Conservation (phyloP, 2,113 vertebrate species). For the Thunnus thynnus region DNA sequence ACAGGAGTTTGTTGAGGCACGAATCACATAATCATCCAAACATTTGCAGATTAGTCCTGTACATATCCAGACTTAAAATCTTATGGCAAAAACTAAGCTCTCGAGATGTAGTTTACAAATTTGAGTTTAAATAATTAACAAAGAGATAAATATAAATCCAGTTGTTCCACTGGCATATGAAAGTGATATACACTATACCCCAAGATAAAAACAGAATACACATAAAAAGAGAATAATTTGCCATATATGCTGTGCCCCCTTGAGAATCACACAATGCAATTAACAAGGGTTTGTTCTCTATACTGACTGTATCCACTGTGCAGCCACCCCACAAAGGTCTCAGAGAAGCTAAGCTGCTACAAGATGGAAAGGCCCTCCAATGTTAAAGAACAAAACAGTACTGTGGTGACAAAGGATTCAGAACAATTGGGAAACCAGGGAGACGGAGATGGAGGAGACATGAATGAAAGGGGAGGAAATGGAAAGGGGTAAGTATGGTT, state of each 20-base stretch:
- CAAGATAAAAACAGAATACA: background rate
- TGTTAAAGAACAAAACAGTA: constrained; percentile 18
- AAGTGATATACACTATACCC: background rate
- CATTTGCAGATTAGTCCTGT: background rate
- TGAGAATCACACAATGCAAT: constrained; percentile 29
- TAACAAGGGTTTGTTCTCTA: constrained; percentile 34
- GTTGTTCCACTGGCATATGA: background rate
- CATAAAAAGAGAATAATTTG: constrained; percentile 22
- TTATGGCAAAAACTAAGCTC: background rate
- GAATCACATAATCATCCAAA: background rate
- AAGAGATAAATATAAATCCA: background rate
- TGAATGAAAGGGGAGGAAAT: background rate
- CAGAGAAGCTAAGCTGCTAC: constrained; percentile 11
- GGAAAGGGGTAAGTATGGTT: background rate
- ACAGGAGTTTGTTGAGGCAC: background rate
- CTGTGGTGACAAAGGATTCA: background rate
- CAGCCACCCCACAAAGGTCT: background rate
- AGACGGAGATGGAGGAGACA: constrained; percentile 5
- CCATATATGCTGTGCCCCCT: background rate
- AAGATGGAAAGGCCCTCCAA: constrained; percentile 11
- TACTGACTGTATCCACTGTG: background rate
- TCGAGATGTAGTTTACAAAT: background rate
- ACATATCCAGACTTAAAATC: background rate
- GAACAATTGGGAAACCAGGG: background rate
- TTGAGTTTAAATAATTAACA: background rate